Evolutionary conservation across 2,888 invertebrate species (phyloP), one percentile per base, ranked within the genome.

Genomic region (Lissonota sp.): DNA sequence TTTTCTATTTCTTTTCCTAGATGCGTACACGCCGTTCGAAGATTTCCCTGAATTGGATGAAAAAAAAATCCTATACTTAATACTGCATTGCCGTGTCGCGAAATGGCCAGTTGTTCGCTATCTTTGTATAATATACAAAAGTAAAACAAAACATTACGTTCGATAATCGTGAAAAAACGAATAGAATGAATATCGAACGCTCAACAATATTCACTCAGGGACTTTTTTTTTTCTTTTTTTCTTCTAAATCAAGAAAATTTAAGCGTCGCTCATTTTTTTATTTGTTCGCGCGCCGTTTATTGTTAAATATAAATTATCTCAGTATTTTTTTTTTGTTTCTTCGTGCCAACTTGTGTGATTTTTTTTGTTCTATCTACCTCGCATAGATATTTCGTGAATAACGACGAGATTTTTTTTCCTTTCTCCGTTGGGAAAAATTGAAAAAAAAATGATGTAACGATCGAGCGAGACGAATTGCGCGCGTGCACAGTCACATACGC

Each of bases 21-120:
- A 26, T 3, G 26, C 3, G 3, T 26, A 26, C 26, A 26, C 26
- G 26, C 26, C 26, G 26, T 26, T 2, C 1, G 3, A 26, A 26
- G 26, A 26, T 3, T 26, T 26, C 26, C 26, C 26, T 1, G 26
- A 26, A 26, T 26, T 26, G 26, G 1, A 26, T 2, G 44, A 44
- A 10, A 44, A 44, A 44, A 10, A 44, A 44, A 66, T 53, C 12
- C 16, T 39, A 44, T 14, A 12, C 12, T 8, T 74, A 74, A 74
- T 66, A 66, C 66, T 66, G 66, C 42, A 66, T 66, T 66, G 40
- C 40, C 57, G 66, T 8, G 51, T 2, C 40, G 51, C 49, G 49
- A 74, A 26, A 26, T 8, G 51, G 40, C 49, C 39, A 12, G 64
- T 16, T 12, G n/a, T 58, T 49, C 14, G 57, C 49, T 49, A 49